A percentile compares a stretch with the other conserved stretches of the same genome.
These are phyloP conservation scores for Triplophysa tibetana DNA, from an alignment of 2,113 vertebrate genomes.

Conservation along the genomic window DNA sequence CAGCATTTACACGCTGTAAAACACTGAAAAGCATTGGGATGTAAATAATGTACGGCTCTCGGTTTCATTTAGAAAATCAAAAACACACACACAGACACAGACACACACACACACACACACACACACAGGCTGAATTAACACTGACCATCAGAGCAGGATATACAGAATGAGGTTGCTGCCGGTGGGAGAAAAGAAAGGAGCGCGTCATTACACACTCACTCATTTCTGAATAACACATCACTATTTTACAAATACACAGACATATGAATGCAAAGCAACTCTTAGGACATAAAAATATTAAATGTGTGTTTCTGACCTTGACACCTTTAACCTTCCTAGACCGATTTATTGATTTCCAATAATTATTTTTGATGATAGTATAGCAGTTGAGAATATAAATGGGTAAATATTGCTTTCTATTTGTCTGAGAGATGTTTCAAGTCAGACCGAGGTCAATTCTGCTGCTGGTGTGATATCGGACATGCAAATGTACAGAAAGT, in stretches of 20 bases:
- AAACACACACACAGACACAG: neutral
- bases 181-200: constrained; percentile 46
- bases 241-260: constrained; percentile 11
- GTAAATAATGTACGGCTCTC: neutral
- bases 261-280: constrained; percentile 21
- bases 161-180: constrained; percentile 66
- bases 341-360: neutral
- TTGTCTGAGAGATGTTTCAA: neutral
- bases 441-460: constrained; percentile 32
- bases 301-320: constrained; percentile 4
- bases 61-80: neutral
- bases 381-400: neutral
- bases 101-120: constrained; percentile 25
- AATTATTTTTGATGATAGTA: neutral
- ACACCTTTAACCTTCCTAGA: constrained; percentile 4
- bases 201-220: constrained; percentile 21
- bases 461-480: constrained; percentile 48
- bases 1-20: neutral
- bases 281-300: neutral
- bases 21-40: constrained; percentile 18
- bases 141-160: constrained; percentile 73
- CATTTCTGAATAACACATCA: constrained; percentile 13
- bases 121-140: constrained; percentile 47
- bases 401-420: neutral
- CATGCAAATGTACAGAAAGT: constrained; percentile 52